These are phyloP conservation scores for Brachionus paranguensis DNA, from an alignment of 1,140 invertebrate species.

Conservation along the genomic window DNA sequence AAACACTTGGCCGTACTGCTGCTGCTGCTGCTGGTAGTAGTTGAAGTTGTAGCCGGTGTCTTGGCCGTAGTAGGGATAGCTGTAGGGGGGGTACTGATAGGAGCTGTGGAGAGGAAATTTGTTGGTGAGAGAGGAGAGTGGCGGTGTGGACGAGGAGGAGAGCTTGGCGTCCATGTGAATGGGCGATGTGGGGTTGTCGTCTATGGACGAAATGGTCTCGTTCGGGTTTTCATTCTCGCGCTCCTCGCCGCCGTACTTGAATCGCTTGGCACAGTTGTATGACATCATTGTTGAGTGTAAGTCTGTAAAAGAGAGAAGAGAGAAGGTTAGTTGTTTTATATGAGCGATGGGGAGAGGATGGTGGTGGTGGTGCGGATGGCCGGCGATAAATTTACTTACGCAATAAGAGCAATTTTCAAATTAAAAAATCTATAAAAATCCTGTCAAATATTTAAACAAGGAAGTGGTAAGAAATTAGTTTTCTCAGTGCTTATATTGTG, in stretches of 20 bases:
- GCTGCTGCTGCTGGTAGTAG: not conserved
- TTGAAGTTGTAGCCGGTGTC: not conserved
- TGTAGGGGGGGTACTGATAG: not conserved
- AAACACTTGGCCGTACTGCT: not conserved
- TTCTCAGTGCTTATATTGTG: constrained; percentile 16
- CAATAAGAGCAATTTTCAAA: constrained; percentile 13
- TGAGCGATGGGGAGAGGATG: not conserved
- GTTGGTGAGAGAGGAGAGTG: not conserved
- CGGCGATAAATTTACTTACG: not conserved
- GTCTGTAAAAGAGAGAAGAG: not conserved
- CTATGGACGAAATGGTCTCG: constrained; percentile 5
- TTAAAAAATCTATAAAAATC: not conserved
- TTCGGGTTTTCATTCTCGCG: not conserved
- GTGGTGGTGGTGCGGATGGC: not conserved
- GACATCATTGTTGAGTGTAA: not conserved
- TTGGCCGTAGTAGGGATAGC: not conserved
- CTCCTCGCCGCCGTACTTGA: not conserved
- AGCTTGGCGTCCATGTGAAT: not conserved
- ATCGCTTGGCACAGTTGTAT: not conserved
- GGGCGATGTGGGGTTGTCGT: not conserved
- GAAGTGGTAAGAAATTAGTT: constrained; percentile 1
- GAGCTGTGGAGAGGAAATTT: not conserved
- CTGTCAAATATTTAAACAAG: not conserved
- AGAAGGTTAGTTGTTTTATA: not conserved
- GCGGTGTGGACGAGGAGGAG: not conserved